Conservation (phyloP, 2,113 vertebrate species). For the Halichoerus grypus region DNA sequence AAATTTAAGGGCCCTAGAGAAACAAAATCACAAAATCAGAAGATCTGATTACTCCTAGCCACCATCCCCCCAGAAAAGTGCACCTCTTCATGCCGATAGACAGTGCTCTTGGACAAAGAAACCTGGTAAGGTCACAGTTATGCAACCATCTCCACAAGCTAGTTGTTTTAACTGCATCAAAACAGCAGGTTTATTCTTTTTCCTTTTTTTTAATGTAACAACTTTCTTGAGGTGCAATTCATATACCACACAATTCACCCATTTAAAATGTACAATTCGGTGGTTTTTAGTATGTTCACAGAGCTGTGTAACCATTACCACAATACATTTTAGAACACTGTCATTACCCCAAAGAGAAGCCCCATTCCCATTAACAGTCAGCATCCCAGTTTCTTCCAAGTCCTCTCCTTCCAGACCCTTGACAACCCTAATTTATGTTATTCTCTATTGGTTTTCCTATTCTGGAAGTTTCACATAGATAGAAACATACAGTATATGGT, state of each 20-base stretch:
- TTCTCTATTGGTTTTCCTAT: neutral
- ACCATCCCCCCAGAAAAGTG: neutral
- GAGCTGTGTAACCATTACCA: neutral
- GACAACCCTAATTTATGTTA: neutral
- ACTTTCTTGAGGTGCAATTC: neutral
- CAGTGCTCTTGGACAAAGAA: neutral
- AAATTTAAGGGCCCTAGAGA: neutral
- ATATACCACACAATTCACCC: neutral
- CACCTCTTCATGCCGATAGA: neutral
- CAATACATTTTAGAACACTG: neutral
- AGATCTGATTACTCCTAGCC: neutral
- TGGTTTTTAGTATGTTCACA: neutral
- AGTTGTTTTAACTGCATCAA: slow-evolving; percentile 8
- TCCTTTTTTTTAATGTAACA: neutral
- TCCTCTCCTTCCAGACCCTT: too few relatives aligned
- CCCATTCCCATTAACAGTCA: neutral
- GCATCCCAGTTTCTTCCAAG: accelerated
- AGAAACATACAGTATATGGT: neutral
- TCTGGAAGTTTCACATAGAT: neutral
- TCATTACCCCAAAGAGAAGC: neutral
- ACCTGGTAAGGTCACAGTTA: neutral
- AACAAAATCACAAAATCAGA: neutral
- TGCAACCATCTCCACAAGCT: neutral
- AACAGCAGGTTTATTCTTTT: neutral
- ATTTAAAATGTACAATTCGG: neutral